Percentiles rank a stretch among this genome's conserved stretches.
phyloP scores from a whole-genome alignment of 2,113 vertebrate genomes.

The Sciurus niger region DNA sequence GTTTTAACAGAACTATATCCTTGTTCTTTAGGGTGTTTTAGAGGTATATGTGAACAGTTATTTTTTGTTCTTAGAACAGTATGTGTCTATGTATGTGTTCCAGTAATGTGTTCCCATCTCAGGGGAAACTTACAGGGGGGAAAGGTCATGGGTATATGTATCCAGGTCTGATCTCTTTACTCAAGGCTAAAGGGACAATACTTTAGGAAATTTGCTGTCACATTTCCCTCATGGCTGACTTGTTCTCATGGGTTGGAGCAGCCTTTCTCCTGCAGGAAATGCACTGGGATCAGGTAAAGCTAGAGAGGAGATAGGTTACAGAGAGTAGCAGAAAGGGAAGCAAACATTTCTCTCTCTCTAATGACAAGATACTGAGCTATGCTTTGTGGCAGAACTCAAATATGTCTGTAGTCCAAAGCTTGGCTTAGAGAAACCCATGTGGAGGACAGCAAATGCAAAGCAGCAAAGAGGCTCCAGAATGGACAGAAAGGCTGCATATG shows the following conservation, averaged over 20 bases:
- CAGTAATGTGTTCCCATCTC: background rate
- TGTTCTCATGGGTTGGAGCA: background rate
- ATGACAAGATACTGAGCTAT: background rate
- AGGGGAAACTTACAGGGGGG: background rate
- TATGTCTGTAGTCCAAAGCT: background rate
- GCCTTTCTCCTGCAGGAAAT: background rate
- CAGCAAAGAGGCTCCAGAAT: background rate
- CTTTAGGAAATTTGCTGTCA: background rate
- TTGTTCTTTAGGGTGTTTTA: conserved; percentile 26
- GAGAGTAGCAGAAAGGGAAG: background rate
- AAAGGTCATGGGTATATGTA: background rate
- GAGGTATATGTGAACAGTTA: conserved; percentile 21
- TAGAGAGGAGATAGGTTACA: background rate
- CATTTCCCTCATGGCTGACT: background rate
- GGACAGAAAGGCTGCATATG: background rate
- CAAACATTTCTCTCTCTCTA: background rate
- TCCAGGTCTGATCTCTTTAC: background rate
- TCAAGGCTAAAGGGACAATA: background rate
- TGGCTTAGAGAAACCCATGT: background rate
- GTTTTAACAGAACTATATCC: conserved; percentile 36
- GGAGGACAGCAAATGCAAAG: background rate
- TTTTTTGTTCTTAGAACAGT: background rate
- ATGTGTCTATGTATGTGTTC: background rate
- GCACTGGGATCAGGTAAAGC: background rate
- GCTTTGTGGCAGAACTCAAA: background rate